Conservation (phyloP, 2,113 vertebrate genomes). For the Ciconia maguari region DNA sequence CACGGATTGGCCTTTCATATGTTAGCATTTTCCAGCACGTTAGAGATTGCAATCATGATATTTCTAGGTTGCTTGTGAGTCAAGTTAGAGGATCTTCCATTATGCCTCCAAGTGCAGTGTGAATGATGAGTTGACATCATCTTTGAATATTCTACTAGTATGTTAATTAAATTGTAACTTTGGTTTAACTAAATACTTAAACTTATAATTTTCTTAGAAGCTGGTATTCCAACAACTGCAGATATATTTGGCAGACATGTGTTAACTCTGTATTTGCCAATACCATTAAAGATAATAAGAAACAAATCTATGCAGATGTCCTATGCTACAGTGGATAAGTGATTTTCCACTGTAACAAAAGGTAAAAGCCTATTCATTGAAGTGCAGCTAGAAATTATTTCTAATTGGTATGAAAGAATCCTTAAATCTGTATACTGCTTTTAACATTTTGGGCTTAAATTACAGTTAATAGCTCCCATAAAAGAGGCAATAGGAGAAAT, state of each 20-base stretch:
- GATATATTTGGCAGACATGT: neutral
- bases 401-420: constrained; percentile 67
- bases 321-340: constrained; percentile 24
- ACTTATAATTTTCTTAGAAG: neutral
- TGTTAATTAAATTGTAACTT: constrained; percentile 21
- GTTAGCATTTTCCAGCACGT: neutral
- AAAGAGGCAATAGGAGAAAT: constrained; percentile 25
- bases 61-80: neutral
- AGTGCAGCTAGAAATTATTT: constrained; percentile 62
- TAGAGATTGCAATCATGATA: neutral
- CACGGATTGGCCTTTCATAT: neutral
- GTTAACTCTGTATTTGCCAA: constrained; percentile 61
- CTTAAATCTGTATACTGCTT: constrained; percentile 59
- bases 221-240: neutral
- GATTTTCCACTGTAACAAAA: constrained; percentile 64
- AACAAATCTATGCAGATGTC: constrained; percentile 41
- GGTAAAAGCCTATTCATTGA: constrained; percentile 69
- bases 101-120: neutral
- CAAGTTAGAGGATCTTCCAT: neutral
- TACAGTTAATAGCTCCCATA: constrained; percentile 60
- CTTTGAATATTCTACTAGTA: neutral
- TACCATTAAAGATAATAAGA: constrained; percentile 47
- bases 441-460: constrained; percentile 67
- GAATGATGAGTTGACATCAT: neutral
- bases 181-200: neutral